These are phyloP conservation scores for Hemiprocne comata DNA, from an alignment of 2,113 vertebrate species.

Conservation along the genomic window DNA sequence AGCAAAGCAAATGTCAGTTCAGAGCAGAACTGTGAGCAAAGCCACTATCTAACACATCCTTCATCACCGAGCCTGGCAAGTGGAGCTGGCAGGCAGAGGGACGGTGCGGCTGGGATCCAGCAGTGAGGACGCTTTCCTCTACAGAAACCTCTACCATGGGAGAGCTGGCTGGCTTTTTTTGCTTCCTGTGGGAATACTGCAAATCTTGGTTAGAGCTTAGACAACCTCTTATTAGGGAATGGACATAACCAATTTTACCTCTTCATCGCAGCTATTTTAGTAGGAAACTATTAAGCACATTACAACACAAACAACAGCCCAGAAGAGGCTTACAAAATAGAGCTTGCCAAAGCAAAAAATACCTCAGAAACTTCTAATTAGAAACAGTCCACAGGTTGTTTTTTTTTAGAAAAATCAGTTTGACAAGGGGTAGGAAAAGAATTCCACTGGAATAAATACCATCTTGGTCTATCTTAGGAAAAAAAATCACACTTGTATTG, in stretches of 20 bases:
- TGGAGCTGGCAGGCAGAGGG: not conserved
- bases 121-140: not conserved
- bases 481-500: not conserved
- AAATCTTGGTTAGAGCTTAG: not conserved
- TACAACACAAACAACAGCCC: not conserved
- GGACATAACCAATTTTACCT: not conserved
- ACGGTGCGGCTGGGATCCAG: not conserved
- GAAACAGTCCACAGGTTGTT: not conserved
- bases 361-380: not conserved
- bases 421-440: not conserved
- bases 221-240: not conserved
- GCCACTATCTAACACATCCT: not conserved
- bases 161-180: not conserved
- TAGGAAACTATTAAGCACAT: not conserved
- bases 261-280: not conserved
- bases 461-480: not conserved
- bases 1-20: not conserved
- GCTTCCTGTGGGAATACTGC: not conserved
- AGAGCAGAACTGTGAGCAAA: not conserved
- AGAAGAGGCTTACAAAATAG: not conserved
- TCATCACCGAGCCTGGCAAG: not conserved
- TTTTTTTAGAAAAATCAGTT: not conserved
- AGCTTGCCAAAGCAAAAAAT: not conserved
- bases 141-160: not conserved
- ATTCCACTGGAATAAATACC: not conserved